phyloP scores from a whole-genome alignment of 2,888 invertebrate genomes.

The Erebia ligea region DNA sequence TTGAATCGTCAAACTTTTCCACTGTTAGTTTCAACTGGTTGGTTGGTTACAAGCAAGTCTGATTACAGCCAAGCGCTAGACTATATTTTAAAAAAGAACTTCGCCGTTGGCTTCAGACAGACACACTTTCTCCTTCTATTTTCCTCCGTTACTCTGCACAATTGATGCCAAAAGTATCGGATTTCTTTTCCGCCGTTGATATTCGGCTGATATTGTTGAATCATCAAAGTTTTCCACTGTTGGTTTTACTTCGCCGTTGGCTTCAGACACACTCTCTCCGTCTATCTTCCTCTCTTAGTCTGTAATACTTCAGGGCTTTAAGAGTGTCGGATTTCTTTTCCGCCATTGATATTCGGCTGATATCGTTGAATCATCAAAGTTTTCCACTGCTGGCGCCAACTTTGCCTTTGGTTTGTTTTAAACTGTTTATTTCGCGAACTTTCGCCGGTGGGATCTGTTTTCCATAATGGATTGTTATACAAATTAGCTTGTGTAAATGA shows the following conservation, averaged over 20 bases:
- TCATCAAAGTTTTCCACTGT: constrained; percentile 31
- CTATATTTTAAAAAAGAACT: too few species aligned
- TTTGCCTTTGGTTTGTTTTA: constrained; percentile 34
- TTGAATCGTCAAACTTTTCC: constrained; percentile 34
- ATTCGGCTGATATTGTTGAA: constrained; percentile 37
- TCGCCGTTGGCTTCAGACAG: constrained; percentile 17
- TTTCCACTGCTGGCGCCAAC: constrained; percentile 33
- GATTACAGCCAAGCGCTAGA: too few species aligned
- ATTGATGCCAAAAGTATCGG: constrained; percentile 32
- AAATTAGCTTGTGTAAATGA: constrained; percentile 26
- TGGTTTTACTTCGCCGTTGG: constrained; percentile 31
- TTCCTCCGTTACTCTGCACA: not conserved
- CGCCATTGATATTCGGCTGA: constrained; percentile 35
- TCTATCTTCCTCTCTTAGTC: not conserved
- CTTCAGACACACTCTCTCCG: constrained; percentile 7
- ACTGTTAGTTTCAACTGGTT: constrained; percentile 31
- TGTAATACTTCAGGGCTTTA: constrained; percentile 18
- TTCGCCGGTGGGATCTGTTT: constrained; percentile 30
- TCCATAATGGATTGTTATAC: constrained; percentile 32
- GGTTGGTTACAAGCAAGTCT: too few species aligned
- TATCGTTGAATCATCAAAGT: constrained; percentile 37
- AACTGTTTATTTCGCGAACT: constrained; percentile 35
- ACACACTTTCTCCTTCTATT: not conserved
- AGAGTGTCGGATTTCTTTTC: constrained; percentile 41
- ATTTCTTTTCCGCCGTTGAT: constrained; percentile 38